Conservation (phyloP, 2,113 vertebrate genomes). For the Eira barbara region DNA sequence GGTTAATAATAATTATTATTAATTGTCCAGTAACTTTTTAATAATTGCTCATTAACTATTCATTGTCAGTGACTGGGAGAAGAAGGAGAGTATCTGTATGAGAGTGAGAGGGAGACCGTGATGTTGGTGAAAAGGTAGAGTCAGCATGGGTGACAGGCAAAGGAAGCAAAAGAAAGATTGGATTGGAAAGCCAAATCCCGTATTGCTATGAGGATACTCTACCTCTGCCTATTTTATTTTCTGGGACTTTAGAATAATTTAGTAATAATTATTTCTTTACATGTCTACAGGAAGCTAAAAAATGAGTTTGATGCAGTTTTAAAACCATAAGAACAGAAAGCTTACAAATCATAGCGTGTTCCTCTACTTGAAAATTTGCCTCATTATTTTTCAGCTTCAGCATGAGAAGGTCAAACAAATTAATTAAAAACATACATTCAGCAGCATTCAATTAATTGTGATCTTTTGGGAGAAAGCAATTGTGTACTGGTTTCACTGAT, state of each 20-base stretch:
- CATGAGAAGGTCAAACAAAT: conserved; percentile 44
- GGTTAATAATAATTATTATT: neutral
- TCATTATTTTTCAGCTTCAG: conserved; percentile 29
- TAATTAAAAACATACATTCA: conserved; percentile 26
- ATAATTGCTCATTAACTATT: neutral
- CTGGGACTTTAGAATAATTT: conserved; percentile 24
- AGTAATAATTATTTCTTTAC: neutral
- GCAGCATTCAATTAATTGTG: neutral
- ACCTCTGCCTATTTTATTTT: neutral
- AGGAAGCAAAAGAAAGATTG: neutral
- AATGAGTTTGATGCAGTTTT: conserved; percentile 22
- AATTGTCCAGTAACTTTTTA: neutral
- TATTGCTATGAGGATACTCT: neutral
- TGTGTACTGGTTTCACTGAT: conserved; percentile 27
- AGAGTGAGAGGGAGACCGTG: neutral
- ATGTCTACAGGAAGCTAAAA: neutral
- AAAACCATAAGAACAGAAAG: neutral
- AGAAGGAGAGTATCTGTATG: neutral
- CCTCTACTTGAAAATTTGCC: conserved; percentile 18
- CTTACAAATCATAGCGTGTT: neutral
- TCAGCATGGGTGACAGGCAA: neutral
- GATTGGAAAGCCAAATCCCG: neutral
- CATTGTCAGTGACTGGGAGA: neutral
- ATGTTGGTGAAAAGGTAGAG: neutral
- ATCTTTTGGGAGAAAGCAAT: conserved; percentile 33